These are phyloP conservation scores for Babylonia areolata DNA, from an alignment of 1,140 invertebrate species.

Conservation along the genomic window DNA sequence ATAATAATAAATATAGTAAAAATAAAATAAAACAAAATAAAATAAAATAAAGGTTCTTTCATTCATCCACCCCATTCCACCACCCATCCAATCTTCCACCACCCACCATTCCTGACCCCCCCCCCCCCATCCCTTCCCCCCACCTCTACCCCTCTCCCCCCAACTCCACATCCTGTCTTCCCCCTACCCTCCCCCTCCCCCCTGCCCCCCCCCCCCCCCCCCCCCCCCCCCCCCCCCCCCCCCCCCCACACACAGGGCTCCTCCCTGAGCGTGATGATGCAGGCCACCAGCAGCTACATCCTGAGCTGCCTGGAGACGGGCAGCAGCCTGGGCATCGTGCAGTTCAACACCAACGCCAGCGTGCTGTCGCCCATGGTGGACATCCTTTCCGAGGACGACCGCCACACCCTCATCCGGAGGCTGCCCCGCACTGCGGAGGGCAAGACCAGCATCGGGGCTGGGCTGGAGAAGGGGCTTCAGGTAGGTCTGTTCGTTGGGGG, in stretches of 20 bases:
- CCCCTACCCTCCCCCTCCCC: too few species aligned
- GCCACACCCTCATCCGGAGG: conserved; percentile 41
- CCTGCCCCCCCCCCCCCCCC: too few species aligned
- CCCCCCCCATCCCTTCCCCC: neutral
- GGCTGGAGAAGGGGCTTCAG: conserved; percentile 49
- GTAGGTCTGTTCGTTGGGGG: conserved; percentile 21
- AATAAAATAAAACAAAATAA: too few species aligned
- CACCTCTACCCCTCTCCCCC: too few species aligned
- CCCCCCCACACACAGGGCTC: conserved; percentile 37
- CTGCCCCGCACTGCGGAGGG: conserved; percentile 48
- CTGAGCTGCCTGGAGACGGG: conserved; percentile 47
- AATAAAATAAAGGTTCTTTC: too few species aligned
- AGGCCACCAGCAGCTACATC: conserved; percentile 56
- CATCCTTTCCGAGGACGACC: conserved; percentile 44
- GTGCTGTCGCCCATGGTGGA: conserved; percentile 38
- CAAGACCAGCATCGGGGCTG: conserved; percentile 54
- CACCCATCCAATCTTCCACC: too few species aligned
- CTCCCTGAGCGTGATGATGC: conserved; percentile 47
- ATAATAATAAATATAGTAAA: too few species aligned
- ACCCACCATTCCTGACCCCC: too few species aligned
- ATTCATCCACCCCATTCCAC: too few species aligned
- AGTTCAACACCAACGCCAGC: conserved; percentile 51
- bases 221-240: neutral
- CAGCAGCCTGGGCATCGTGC: conserved; percentile 51
- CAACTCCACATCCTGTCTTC: too few species aligned